These are phyloP conservation scores for Drosophila parvula DNA, from an alignment of 1,140 invertebrate species.

Conservation along the genomic window DNA sequence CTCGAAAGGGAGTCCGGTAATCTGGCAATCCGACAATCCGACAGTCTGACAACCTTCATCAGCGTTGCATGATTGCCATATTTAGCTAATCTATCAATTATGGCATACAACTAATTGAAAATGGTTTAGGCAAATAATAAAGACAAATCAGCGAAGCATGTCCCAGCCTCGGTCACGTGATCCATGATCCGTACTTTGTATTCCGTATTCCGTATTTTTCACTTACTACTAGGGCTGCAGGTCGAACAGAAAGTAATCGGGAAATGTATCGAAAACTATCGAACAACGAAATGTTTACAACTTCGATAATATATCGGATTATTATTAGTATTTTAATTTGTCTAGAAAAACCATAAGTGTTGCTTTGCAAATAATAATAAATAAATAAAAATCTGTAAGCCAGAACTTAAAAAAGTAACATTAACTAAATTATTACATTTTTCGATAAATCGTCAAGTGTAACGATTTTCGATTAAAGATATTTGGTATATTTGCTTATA, in stretches of 20 bases:
- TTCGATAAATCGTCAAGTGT: no score
- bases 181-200: conserved; percentile 10
- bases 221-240: neutral
- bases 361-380: no score
- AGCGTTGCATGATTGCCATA: conserved; percentile 47
- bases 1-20: conserved; percentile 27
- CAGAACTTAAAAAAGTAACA: no score
- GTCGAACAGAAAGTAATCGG: neutral
- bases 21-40: conserved; percentile 25
- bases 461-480: no score
- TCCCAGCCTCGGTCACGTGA: conserved; percentile 58
- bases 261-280: neutral
- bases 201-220: conserved; percentile 8
- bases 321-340: no score
- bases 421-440: no score
- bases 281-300: neutral
- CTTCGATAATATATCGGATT: neutral
- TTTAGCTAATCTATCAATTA: conserved; percentile 61
- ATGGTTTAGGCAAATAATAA: conserved; percentile 57
- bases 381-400: no score
- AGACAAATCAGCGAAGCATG: conserved; percentile 51
- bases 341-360: no score
- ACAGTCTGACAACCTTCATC: conserved; percentile 38
- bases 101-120: conserved; percentile 59
- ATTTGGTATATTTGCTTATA: no score